phyloP scores from a whole-genome alignment of 2,888 invertebrate genomes.

The Lapara coniferarum region DNA sequence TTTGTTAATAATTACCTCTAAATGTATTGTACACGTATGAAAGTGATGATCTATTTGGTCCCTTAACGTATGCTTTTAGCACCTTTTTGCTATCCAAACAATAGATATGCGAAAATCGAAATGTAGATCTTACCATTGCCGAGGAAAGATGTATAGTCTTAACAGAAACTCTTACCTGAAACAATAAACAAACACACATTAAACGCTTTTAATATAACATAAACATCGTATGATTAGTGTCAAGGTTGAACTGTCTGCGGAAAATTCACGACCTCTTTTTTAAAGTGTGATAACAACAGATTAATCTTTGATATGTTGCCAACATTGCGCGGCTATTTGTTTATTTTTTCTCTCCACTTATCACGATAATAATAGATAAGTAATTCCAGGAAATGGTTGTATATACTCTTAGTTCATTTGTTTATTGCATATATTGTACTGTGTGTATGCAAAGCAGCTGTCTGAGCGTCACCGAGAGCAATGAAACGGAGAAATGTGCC shows the following conservation, averaged over 20 bases:
- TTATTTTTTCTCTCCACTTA: conserved; percentile 27
- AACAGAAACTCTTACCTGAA: conserved; percentile 47
- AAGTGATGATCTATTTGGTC: neutral
- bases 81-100: neutral
- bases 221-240: conserved; percentile 45
- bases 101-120: conserved; percentile 12
- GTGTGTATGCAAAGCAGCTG: conserved; percentile 16
- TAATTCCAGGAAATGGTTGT: conserved; percentile 15
- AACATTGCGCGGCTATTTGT: conserved; percentile 29
- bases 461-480: conserved; percentile 4
- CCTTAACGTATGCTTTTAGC: neutral
- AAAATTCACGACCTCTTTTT: conserved; percentile 44
- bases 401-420: neutral
- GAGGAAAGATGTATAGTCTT: conserved; percentile 25
- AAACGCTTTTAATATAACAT: conserved; percentile 32
- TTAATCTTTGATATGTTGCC: conserved; percentile 38
- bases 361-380: conserved; percentile 18
- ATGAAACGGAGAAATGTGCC: conserved; percentile 20
- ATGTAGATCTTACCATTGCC: conserved; percentile 25
- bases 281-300: conserved; percentile 43
- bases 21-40: neutral
- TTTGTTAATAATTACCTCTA: neutral
- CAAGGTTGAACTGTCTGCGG: conserved; percentile 41
- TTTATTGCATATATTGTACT: conserved; percentile 6
- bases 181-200: conserved; percentile 40